Evolutionary conservation across 2,113 vertebrate genomes (phyloP), one percentile per base, ranked within the genome.

Genomic region (Procavia capensis): DNA sequence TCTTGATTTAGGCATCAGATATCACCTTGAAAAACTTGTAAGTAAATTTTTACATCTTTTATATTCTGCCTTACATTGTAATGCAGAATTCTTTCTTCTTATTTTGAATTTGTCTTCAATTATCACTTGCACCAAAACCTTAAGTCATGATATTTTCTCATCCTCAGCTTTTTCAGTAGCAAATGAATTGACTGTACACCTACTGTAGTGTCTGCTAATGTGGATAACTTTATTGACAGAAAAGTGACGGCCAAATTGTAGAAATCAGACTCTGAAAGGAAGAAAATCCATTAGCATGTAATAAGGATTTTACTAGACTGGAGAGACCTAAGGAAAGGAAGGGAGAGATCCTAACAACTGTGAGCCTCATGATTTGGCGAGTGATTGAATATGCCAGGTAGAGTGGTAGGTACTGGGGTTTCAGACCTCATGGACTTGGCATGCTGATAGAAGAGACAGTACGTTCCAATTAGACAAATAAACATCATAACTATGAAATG

Each of bases 71-170:
- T 93, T 81, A 74, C 2, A 79, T 43, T 94, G 25, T 93, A 41
- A 83, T 90, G 86, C 22, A 57, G 57, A 90, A 93, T 54, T 10
- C 13, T 80, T 87, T 93, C 80, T 76, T 36, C 90, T 91, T 41
- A 85, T 90, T 90, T 91, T 76, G 24, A 50, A 70, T 95, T 93
- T 81, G 54, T 70, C 29, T 92, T 78, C 36, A 85, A 2, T 54
- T 93, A 29, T 85, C 27, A 85, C 82, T 95, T 92, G 22, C 29
- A 57, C 50, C 76, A 20, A 96, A 54, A 25, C 22, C 78, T 75
- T 85, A 68, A 70, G 16, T 41, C 39, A 31, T 85, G n/a, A 95
- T 9, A 25, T 95, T 96, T 93, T 94, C 92, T 86, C 63, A 94
- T 78, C 84, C 80, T 24, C 20, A 74, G 9, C 59, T 88, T 72